Evolutionary conservation across 2,888 invertebrate species (phyloP).

Genomic region (Mimachlamys varia): DNA sequence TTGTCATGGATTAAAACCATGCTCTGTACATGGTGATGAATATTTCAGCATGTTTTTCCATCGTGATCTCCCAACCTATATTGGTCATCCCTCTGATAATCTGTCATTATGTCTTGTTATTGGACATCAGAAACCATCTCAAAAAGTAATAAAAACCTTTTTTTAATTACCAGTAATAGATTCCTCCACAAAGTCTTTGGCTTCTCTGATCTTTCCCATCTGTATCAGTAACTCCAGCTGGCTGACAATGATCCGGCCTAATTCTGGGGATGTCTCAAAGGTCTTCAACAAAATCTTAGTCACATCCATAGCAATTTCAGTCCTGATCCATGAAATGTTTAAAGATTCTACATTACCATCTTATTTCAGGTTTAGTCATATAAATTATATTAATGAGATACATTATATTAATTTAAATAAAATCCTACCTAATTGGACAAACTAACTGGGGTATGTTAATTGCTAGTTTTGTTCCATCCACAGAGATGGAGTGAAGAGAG

Average conservation of each 20-base stretch:
- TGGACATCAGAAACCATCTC: no score
- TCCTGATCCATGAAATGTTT: conserved; percentile 53
- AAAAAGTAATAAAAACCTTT: background rate
- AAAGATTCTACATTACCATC: background rate
- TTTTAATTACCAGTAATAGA: conserved; percentile 74
- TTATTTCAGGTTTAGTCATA: no score
- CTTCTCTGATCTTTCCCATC: conserved; percentile 57
- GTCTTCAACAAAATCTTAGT: conserved; percentile 63
- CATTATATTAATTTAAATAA: no score
- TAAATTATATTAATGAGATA: no score
- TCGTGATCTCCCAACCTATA: background rate
- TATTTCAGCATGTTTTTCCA: no score
- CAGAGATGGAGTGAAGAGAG: no score
- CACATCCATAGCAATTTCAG: conserved; percentile 60
- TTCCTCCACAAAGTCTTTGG: conserved; percentile 71
- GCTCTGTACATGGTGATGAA: background rate
- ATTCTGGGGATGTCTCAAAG: conserved; percentile 71
- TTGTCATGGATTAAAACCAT: background rate
- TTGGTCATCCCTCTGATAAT: no score
- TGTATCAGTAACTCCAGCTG: conserved; percentile 70
- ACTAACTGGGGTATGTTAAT: no score
- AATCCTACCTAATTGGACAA: no score
- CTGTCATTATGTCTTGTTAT: no score
- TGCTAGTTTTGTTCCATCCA: no score
- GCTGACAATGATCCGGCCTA: conserved; percentile 67